Base-by-base conservation (phyloP, 23 tunicate genomes). In the Styela plicata region DNA sequence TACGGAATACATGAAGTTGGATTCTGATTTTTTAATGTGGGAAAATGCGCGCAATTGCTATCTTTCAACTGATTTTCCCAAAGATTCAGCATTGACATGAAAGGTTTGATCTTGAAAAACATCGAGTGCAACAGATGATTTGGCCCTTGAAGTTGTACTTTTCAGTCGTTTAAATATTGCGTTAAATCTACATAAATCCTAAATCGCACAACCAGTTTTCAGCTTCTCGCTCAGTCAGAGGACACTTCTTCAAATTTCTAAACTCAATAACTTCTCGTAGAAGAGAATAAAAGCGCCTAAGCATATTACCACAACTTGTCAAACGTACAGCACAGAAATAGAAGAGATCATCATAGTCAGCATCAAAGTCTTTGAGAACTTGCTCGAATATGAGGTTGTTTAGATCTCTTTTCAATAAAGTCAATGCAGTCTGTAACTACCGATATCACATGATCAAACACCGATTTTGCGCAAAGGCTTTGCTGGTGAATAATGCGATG, bases 331-430 rank as follows among this genome's bases (percentile, higher is more conserved):
- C 85, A 64, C 85, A 80, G 66, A 70, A 66, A 78, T 86, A 86
- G 62, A 86, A 16, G 31, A 86, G 84, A 34, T 86, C 66, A 64
- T 73, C 64, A 80, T 81, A 74, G 74, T 86, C 90, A 24, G 90
- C 69, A 80, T 80, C 64, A 63, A 86, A 66, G 35, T 80, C 85
- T 86, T 86, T 74, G 36, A 74, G 66, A 10, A 86, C 36, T 80
- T 86, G 52, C 65, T 86, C 71, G 80, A 86, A 86, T 74, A 79
- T 37, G 89, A 80, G 89, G 89, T 80, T 79, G 63, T 86, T 79
- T 32, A 86, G 52, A 61, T 84, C 84, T 70, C 89, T 86, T 86
- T 86, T 86, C 80, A 84, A 86, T 80, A 19, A 84, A 84, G 35
- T 76, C 75, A 74, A 84, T 84, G 89, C 89, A 69, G 44, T 78